Evolutionary conservation across 2,113 vertebrate species (phyloP), one percentile per base, ranked within the genome.

Genomic region (Trinectes maculatus): DNA sequence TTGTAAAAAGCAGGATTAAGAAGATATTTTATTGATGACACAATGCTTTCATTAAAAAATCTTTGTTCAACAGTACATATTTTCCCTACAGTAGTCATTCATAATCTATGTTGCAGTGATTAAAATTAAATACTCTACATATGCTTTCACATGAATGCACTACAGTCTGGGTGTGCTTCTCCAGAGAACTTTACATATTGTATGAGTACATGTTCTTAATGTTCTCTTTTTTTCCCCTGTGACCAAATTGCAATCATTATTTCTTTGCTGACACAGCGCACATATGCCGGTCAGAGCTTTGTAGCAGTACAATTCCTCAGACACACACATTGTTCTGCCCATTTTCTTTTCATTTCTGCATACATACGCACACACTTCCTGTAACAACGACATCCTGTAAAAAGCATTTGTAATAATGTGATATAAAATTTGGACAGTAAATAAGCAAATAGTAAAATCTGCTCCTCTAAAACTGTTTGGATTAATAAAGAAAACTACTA

Each of bases 141-240:
- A 56, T 65, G 72, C 67, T 71, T 61, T 70, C 53, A 71, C 57
- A 66, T 46, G 58, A 82, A 69, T 69, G 74, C 53, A 21, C 43
- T 39, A 25, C 34, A 62, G 52, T 64, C 48, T 68, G 44, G 49
- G 26, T 37, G 57, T 74, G 73, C 72, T 68, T 62, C 64, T 79
- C 54, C 21, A 26, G 64, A 56, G 71, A 73, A 68, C 53, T 47
- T 72, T 85, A 55, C 74, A 84, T 85, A 79, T 82, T 87, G 60
- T 42, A 84, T 84, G 73, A 87, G 69, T 36, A 57, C 70, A 85
- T 51, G 81, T 74, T 25, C 55, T 74, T 75, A 64, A 70, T 75
- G 67, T 29, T 73, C 64, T 49, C 31, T 82, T 60, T 55, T n/a
- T 21, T 46, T 78, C 68, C 33, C 71, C 37, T 44, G 53, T 33